Evolutionary conservation across 2,797 vertebrate genomes (phyloP).

Genomic region (Melanotaenia parkinsoni): DNA sequence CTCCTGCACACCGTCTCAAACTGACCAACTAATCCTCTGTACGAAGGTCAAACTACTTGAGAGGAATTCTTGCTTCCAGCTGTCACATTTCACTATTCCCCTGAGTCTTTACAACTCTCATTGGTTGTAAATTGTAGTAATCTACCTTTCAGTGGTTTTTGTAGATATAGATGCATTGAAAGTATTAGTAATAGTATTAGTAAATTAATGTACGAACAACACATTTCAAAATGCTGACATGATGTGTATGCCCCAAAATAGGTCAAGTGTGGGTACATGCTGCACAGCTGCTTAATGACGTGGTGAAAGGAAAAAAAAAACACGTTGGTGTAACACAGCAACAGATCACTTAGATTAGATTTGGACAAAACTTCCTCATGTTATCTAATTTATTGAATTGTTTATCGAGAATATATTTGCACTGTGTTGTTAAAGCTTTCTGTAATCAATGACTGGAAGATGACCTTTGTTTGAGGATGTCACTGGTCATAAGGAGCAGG

Average conservation of each 20-base stretch:
- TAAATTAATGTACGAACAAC: background rate
- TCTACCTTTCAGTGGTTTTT: slow-evolving; percentile 8
- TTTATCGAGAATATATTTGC: background rate
- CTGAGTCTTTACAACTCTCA: background rate
- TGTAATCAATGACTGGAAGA: background rate
- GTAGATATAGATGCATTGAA: background rate
- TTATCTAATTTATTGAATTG: background rate
- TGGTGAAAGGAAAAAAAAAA: background rate
- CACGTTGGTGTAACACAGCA: background rate
- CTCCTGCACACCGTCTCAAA: slow-evolving; percentile 18
- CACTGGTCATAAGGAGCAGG: background rate
- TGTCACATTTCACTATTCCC: slow-evolving; percentile 20
- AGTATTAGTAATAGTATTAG: too few species aligned
- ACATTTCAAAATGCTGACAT: background rate
- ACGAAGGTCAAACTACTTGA: slow-evolving; percentile 29
- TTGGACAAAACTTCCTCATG: background rate
- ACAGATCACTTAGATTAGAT: background rate
- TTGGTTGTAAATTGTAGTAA: background rate
- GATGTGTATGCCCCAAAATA: background rate
- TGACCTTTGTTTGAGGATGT: background rate
- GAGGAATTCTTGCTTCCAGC: slow-evolving; percentile 26
- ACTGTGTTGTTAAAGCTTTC: background rate
- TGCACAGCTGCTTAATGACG: background rate
- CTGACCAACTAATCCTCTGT: slow-evolving; percentile 20
- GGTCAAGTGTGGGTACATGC: background rate